Conservation (phyloP, 2,797 vertebrate species). For the Catostomus latipinnis region DNA sequence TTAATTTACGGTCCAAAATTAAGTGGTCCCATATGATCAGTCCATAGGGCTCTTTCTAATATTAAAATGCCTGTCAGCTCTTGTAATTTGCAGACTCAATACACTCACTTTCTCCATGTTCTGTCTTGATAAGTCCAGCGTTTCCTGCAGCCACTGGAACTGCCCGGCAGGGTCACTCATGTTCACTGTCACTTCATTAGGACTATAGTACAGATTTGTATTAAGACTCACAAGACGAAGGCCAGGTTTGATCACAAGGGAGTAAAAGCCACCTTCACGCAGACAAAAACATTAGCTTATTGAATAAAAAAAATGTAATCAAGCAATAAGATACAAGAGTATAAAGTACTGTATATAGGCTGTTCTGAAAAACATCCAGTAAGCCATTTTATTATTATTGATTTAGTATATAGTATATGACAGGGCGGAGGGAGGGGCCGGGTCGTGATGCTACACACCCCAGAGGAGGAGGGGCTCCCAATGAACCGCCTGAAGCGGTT, state of each 20-base stretch:
- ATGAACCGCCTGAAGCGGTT: no score
- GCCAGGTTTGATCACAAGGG: conserved; percentile 80
- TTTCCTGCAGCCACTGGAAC: conserved; percentile 86
- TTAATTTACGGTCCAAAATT: conserved; percentile 22
- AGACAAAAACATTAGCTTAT: not conserved
- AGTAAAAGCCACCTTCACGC: conserved; percentile 90
- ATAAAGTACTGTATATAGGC: no score
- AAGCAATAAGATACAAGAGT: no score
- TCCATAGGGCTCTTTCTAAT: not conserved
- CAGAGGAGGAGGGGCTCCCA: no score
- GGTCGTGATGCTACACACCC: no score
- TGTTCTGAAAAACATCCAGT: no score
- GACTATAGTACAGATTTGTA: conserved; percentile 93
- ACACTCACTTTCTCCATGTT: conserved; percentile 80
- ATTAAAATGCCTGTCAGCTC: not conserved
- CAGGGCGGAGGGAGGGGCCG: no score
- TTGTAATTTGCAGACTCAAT: no score
- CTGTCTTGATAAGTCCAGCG: conserved; percentile 77
- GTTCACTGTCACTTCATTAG: conserved; percentile 82
- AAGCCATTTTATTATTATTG: no score
- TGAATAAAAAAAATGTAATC: not conserved
- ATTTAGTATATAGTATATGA: no score
- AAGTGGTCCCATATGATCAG: conserved; percentile 1
- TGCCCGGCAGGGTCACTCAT: conserved; percentile 90
- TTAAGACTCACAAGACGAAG: conserved; percentile 92